Evolutionary conservation across 23 tunicate genomes (phyloP).

Genomic region (Trididemnum miniatum): DNA sequence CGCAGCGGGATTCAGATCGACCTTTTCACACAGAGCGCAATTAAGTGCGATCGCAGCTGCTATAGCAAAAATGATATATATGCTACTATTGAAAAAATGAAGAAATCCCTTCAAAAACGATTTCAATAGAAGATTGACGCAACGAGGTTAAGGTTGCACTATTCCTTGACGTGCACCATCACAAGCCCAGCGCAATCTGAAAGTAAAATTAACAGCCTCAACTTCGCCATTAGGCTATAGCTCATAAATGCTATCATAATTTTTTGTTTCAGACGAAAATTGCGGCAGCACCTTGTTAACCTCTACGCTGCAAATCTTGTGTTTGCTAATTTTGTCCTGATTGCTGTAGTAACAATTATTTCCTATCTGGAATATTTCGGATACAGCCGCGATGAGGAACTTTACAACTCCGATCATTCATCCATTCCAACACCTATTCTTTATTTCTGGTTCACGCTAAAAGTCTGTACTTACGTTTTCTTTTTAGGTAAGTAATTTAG

Average conservation of each 20-base stretch:
- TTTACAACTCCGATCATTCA: not conserved
- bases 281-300: not conserved
- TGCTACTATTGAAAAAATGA: no score
- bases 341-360: not conserved
- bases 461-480: not conserved
- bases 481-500: constrained; percentile 16
- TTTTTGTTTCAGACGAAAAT: constrained; percentile 17
- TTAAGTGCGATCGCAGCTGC: no score
- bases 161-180: no score
- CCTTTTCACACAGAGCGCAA: no score
- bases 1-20: no score
- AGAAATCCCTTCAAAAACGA: no score
- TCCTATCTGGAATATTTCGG: constrained; percentile 10
- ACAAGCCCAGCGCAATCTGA: not conserved
- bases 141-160: no score
- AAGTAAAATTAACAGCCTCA: not conserved
- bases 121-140: no score
- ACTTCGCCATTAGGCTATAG: not conserved
- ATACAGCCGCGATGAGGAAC: not conserved
- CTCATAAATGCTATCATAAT: not conserved
- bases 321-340: not conserved
- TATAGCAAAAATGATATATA: no score
- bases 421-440: not conserved
- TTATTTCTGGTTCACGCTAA: constrained; percentile 8
- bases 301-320: constrained; percentile 33